These are phyloP conservation scores for Cephonodes hylas DNA, from an alignment of 2,888 invertebrate species.

Conservation along the genomic window DNA sequence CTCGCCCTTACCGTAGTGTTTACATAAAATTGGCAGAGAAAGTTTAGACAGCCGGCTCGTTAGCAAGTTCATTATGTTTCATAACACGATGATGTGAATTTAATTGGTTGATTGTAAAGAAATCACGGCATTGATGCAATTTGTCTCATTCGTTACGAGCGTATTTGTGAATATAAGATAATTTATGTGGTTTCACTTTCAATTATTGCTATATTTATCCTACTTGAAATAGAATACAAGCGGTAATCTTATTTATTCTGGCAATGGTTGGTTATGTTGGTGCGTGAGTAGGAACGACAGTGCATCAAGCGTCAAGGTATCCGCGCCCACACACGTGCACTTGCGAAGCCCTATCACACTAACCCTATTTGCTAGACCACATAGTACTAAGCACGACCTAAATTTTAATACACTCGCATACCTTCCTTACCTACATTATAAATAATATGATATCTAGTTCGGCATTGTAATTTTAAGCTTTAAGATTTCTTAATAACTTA, in stretches of 20 bases:
- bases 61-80: constrained; percentile 38
- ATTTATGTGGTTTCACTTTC: neutral
- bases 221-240: neutral
- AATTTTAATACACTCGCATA: constrained; percentile 44
- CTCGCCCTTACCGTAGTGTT: constrained; percentile 35
- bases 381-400: constrained; percentile 44
- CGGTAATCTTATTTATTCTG: constrained; percentile 28
- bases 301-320: constrained; percentile 43
- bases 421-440: neutral
- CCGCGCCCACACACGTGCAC: constrained; percentile 48
- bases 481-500: neutral
- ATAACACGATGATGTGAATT: constrained; percentile 45
- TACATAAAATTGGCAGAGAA: constrained; percentile 46
- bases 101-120: constrained; percentile 49
- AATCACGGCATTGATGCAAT: constrained; percentile 30
- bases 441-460: neutral
- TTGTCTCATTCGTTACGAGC: constrained; percentile 12
- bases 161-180: neutral
- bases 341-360: constrained; percentile 64
- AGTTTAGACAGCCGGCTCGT: constrained; percentile 39
- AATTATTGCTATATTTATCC: neutral
- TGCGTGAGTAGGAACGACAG: constrained; percentile 51
- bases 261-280: constrained; percentile 32
- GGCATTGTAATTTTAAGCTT: neutral
- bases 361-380: constrained; percentile 67